These are phyloP conservation scores for Ctenicera cuprea DNA, from an alignment of 2,888 invertebrate genomes.

Conservation along the genomic window DNA sequence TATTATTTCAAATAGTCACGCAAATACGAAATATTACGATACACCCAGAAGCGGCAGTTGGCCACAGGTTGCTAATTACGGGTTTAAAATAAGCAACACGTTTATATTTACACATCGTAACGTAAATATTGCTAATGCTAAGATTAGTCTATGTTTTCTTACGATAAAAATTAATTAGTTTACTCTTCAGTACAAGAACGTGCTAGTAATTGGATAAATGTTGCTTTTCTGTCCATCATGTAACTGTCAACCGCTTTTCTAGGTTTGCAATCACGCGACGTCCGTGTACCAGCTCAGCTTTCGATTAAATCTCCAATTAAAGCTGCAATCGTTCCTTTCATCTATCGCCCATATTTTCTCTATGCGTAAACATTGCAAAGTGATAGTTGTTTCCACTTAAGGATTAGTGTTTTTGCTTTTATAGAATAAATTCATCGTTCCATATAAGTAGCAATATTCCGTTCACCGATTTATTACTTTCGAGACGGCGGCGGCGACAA, in stretches of 20 bases:
- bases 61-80: too few relatives aligned
- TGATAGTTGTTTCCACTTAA: constrained; percentile 1
- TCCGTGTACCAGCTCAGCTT: background rate
- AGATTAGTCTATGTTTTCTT: too few relatives aligned
- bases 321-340: constrained; percentile 14
- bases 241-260: background rate
- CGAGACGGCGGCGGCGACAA: background rate
- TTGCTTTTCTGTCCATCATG: background rate
- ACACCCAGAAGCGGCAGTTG: too few relatives aligned
- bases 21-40: too few relatives aligned
- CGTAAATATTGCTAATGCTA: too few relatives aligned
- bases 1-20: too few relatives aligned
- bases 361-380: background rate
- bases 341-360: constrained; percentile 6
- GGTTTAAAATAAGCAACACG: too few relatives aligned
- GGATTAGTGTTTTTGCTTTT: background rate
- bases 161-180: too few relatives aligned
- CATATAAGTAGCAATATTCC: background rate
- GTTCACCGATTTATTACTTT: background rate
- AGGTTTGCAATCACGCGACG: background rate
- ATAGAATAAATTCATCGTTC: constrained; percentile 4
- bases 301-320: constrained; percentile 16
- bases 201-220: too few relatives aligned
- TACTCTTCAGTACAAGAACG: too few relatives aligned
- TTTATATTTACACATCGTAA: too few relatives aligned